These are phyloP conservation scores for Macrophya annulata DNA, from an alignment of 2,888 invertebrate genomes.

Conservation along the genomic window DNA sequence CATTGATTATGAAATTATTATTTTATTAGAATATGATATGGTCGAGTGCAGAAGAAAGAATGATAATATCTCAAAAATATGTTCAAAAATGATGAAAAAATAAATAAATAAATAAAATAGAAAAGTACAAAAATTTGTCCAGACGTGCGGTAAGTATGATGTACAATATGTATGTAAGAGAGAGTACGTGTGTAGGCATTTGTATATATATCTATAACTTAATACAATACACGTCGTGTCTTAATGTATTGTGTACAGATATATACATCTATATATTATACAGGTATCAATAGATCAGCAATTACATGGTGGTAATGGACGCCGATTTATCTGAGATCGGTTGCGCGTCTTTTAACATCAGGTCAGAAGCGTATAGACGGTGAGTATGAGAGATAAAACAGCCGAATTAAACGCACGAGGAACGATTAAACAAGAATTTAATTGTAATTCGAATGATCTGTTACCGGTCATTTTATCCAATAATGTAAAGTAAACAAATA, in stretches of 20 bases:
- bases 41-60: too few species aligned
- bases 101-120: not conserved
- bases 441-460: conserved; percentile 31
- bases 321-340: conserved; percentile 64
- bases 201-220: not conserved
- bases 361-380: not conserved
- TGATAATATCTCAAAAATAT: not conserved
- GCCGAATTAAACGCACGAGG: conserved; percentile 14
- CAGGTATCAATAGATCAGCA: conserved; percentile 65
- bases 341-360: conserved; percentile 31
- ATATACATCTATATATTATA: not conserved
- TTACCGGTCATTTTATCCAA: not conserved
- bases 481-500: not conserved
- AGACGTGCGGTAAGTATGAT: not conserved
- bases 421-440: conserved; percentile 25
- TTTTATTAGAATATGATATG: not conserved
- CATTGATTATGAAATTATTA: not conserved
- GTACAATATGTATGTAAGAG: not conserved
- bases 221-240: not conserved
- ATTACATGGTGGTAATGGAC: conserved; percentile 65
- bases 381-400: not conserved
- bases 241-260: not conserved
- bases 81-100: too few species aligned
- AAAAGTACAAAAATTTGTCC: not conserved
- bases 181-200: not conserved